Evolutionary conservation across 1,140 invertebrate species (phyloP), one percentile per base, ranked within the genome.

Genomic region (Periplaneta americana): DNA sequence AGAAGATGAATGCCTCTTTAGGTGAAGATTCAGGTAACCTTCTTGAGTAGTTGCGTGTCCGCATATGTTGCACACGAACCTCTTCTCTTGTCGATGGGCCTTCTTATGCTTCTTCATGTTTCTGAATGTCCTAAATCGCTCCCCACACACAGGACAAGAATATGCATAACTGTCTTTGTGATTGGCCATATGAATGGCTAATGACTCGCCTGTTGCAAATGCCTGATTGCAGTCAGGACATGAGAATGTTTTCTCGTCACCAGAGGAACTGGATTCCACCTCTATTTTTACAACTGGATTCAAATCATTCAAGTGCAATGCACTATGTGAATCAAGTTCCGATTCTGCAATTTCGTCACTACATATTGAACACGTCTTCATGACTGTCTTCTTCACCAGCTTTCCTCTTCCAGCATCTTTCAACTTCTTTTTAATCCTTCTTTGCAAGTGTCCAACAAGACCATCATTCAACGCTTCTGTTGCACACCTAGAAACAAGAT

Each of bases 131-230:
- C 74, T 81, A 85, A n/a, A 92, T 85, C 39, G 79, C 36, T 66
- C 33, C 15, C 28, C 22, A 76, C 82, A 83, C 6, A 79, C 34
- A 10, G 79, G 34, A 76, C 82, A 83, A 22, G 39, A 34, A 57
- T 39, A 83, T 8, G 92, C 92, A 79, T 92, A 90, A 82, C 90
- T 89, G 6, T 92, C 91, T 1, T 91, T 92, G 85, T 93, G 92
- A 10, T 92, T 93, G 78, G 92, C 88, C 82, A 91, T 89, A 86
- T 94, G 93, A 81, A 94, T 93, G 76, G 91, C 85, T 31, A 91
- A 86, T 0, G 86, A 86, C 34, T 88, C 86, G 13, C 87, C 88
- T 28, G 87, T 31, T 80, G 31, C 28, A 74, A n/a, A 80, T 34
- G 48, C 17, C 28, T 31, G 17, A 13, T 78, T 32, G 28, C 77